These are phyloP conservation scores for Stenolophus ochropezus DNA, from an alignment of 2,888 invertebrate genomes.

Conservation along the genomic window DNA sequence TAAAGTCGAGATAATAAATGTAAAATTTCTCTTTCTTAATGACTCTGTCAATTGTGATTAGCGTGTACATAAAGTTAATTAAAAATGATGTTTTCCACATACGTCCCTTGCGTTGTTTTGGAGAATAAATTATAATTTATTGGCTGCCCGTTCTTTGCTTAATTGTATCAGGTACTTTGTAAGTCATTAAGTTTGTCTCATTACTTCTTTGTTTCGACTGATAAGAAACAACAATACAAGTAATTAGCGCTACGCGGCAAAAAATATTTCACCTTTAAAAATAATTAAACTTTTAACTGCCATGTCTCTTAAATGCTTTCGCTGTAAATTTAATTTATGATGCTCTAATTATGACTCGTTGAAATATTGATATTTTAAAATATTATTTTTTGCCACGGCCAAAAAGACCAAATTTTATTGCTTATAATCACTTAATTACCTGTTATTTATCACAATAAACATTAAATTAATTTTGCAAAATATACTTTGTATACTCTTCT, in stretches of 20 bases:
- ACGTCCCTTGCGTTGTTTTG: slow-evolving; percentile 7
- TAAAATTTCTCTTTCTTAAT: slow-evolving; percentile 56
- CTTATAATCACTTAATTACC: background rate
- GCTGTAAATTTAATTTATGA: slow-evolving; percentile 29
- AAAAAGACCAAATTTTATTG: background rate
- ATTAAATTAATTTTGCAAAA: background rate
- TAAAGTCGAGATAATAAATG: slow-evolving; percentile 28
- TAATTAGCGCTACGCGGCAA: slow-evolving; percentile 6
- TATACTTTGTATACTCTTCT: background rate
- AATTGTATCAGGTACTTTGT: slow-evolving; percentile 39
- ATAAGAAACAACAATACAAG: slow-evolving; percentile 36
- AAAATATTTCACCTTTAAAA: slow-evolving; percentile 31
- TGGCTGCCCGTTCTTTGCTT: slow-evolving; percentile 25
- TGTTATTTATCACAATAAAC: background rate
- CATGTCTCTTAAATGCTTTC: slow-evolving; percentile 19
- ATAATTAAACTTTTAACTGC: slow-evolving; percentile 35
- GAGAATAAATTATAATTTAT: slow-evolving; percentile 31
- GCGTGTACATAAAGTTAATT: slow-evolving; percentile 52
- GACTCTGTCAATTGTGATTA: slow-evolving; percentile 55
- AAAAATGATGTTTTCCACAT: slow-evolving; percentile 24
- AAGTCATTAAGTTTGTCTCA: slow-evolving; percentile 39
- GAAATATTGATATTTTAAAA: slow-evolving; percentile 25
- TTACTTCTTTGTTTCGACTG: slow-evolving; percentile 34
- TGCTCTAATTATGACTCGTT: slow-evolving; percentile 39
- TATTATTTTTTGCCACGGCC: background rate